Evolutionary conservation across 2,113 vertebrate species (phyloP).

Genomic region (Stomatorhinus ivindoensis): DNA sequence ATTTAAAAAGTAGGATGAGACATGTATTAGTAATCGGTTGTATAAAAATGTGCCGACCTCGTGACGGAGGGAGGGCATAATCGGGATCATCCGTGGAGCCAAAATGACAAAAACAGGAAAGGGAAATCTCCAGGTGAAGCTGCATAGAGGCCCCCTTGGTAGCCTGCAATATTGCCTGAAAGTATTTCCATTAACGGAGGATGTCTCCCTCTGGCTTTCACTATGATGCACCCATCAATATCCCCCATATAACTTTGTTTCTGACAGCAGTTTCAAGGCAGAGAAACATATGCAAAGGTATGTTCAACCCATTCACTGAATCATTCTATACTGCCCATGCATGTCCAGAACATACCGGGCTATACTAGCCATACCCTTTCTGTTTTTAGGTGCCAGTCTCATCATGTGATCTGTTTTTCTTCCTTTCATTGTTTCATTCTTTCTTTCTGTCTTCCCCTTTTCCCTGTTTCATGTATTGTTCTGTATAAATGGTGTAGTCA

Average conservation of each 20-base stretch:
- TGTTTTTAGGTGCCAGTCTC: background rate
- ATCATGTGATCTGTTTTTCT: background rate
- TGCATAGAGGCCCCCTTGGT: background rate
- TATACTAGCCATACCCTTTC: background rate
- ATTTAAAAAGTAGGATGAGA: background rate
- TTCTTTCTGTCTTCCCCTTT: background rate
- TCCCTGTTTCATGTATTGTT: background rate
- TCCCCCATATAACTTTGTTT: background rate
- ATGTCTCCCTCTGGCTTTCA: background rate
- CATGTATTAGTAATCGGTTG: conserved; percentile 26
- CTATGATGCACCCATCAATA: background rate
- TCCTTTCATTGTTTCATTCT: background rate
- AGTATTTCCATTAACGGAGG: background rate
- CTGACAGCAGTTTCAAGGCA: background rate
- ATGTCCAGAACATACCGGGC: background rate
- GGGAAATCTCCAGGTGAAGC: conserved; percentile 51
- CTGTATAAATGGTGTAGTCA: background rate
- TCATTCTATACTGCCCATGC: background rate
- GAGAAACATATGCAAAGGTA: background rate
- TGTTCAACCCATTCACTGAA: background rate
- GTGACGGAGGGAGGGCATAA: conserved; percentile 47
- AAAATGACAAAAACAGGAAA: conserved; percentile 64
- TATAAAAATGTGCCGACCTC: conserved; percentile 41
- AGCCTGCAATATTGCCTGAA: background rate
- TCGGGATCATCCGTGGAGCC: conserved; percentile 52